Evolutionary conservation across 2,113 vertebrate species (phyloP).

Genomic region (Bungarus multicinctus): DNA sequence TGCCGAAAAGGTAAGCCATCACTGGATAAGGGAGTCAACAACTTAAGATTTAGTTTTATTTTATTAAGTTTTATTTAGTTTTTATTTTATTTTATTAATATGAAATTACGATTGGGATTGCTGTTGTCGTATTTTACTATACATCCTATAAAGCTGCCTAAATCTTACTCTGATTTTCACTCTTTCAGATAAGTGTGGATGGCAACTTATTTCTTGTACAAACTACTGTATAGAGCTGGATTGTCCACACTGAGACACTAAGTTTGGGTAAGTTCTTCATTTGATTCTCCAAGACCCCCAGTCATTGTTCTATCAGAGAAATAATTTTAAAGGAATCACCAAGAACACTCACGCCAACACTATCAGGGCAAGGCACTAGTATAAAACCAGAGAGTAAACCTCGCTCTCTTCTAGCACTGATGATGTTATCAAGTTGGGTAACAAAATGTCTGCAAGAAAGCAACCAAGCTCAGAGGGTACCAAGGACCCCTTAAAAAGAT

Average conservation of each 20-base stretch:
- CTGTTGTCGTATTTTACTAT: too few relatives aligned
- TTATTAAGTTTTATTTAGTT: too few relatives aligned
- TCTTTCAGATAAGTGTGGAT: conserved; percentile 10
- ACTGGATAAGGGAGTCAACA: not conserved
- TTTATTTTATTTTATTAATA: not conserved
- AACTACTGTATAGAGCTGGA: not conserved
- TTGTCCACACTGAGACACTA: not conserved
- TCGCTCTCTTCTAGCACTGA: not conserved
- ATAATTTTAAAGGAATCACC: not conserved
- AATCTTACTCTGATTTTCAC: not conserved
- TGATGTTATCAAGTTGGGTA: not conserved
- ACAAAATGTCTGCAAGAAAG: not conserved
- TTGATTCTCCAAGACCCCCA: not conserved
- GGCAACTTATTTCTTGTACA: conserved; percentile 5
- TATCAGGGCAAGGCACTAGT: not conserved
- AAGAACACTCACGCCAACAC: not conserved
- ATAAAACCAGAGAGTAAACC: not conserved
- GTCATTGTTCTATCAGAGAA: not conserved
- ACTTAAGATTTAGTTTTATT: not conserved
- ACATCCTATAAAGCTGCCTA: not conserved
- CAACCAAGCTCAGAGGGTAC: not conserved
- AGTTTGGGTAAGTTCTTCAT: not conserved
- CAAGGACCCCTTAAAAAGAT: not conserved
- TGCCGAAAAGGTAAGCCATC: too few relatives aligned
- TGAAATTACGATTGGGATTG: too few relatives aligned